Conservation (phyloP, 2,888 invertebrate genomes). For the Dolomedes plantarius region DNA sequence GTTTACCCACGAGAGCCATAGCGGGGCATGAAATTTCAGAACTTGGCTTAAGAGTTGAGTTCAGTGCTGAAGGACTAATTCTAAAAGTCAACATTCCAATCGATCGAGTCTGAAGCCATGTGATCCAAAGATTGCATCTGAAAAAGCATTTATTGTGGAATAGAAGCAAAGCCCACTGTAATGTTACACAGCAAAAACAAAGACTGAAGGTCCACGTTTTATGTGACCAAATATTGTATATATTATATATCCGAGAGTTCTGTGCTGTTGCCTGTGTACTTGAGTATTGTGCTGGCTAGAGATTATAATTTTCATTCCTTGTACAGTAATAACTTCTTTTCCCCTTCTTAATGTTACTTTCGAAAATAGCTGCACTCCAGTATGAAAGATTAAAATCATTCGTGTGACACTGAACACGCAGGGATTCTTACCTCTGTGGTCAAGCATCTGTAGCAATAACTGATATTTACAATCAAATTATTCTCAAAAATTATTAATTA, state of each 20-base stretch:
- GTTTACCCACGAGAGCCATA: neutral
- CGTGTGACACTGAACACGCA: too few relatives aligned
- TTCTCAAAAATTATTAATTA: too few relatives aligned
- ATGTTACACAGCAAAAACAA: constrained; percentile 17
- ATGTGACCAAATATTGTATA: constrained; percentile 66
- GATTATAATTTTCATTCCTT: constrained; percentile 65
- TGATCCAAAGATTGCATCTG: constrained; percentile 4
- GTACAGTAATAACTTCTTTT: constrained; percentile 44
- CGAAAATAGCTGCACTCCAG: constrained; percentile 30
- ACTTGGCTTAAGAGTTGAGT: constrained; percentile 7
- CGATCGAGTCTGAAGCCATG: constrained; percentile 28
- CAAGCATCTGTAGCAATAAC: too few relatives aligned
- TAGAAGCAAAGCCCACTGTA: constrained; percentile 56
- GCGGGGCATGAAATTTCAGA: neutral
- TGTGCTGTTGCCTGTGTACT: constrained; percentile 70
- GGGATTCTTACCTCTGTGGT: too few relatives aligned
- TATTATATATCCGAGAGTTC: constrained; percentile 69
- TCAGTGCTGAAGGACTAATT: neutral
- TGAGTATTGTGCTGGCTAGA: constrained; percentile 70
- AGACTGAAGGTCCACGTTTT: constrained; percentile 62
- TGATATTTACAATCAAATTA: too few relatives aligned
- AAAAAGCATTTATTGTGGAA: constrained; percentile 25
- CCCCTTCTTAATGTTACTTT: constrained; percentile 51
- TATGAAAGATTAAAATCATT: constrained; percentile 19
- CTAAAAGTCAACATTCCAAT: constrained; percentile 53